These are phyloP conservation scores for Trichogramma pretiosum DNA, from an alignment of 1,140 invertebrate species.

Conservation along the genomic window DNA sequence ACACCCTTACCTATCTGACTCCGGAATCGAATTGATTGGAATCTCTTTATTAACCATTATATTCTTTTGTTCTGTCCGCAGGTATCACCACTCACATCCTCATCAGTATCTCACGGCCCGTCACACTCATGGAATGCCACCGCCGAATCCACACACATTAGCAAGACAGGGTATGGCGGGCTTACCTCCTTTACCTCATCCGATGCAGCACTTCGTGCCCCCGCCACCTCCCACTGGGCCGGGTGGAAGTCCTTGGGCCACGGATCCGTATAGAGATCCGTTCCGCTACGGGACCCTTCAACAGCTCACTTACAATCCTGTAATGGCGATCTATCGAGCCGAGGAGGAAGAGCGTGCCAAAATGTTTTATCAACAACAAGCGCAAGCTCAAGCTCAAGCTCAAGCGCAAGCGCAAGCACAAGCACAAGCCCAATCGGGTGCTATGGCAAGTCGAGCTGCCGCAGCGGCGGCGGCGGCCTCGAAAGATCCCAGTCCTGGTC, in stretches of 20 bases:
- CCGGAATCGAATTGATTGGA: no score
- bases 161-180: constrained; percentile 42
- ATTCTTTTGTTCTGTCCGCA: no score
- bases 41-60: no score
- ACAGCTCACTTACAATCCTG: constrained; percentile 59
- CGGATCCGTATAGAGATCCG: constrained; percentile 55
- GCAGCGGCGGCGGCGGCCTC: constrained; percentile 45
- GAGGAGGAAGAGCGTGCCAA: constrained; percentile 67
- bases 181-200: constrained; percentile 31
- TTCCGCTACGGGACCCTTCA: constrained; percentile 51
- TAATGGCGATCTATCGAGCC: constrained; percentile 61
- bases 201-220: constrained; percentile 50
- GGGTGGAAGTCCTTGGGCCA: constrained; percentile 42
- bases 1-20: no score
- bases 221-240: constrained; percentile 27
- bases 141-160: constrained; percentile 42
- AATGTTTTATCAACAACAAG: no score
- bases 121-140: constrained; percentile 37
- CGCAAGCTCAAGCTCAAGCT: no score
- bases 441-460: no score
- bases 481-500: constrained; percentile 56
- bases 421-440: no score
- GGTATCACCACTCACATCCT: constrained; percentile 34
- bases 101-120: constrained; percentile 34
- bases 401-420: no score